Evolutionary conservation across 2,113 vertebrate species (phyloP).

Genomic region (Pluvialis apricaria): DNA sequence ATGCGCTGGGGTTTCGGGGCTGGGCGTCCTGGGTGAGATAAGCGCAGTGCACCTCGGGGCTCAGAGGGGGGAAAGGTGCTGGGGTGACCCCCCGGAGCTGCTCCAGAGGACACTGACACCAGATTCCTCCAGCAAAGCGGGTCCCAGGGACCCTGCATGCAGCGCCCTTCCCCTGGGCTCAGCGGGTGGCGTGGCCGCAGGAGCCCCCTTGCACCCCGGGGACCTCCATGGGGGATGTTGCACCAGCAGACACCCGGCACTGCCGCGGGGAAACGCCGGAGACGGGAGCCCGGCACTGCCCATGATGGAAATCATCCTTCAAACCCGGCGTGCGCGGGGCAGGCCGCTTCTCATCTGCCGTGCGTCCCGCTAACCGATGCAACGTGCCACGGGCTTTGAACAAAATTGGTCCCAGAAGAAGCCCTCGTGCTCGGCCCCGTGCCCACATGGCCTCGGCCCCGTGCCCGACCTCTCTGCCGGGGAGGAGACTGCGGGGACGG

Average conservation of each 20-base stretch:
- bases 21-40: neutral
- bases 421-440: neutral
- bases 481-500: neutral
- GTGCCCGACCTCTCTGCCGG: neutral
- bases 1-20: neutral
- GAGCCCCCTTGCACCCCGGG: neutral
- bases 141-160: neutral
- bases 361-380: neutral
- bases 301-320: neutral
- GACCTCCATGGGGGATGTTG: neutral
- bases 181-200: fast-evolving
- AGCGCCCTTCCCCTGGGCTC: neutral
- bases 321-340: neutral
- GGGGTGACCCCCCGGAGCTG: neutral
- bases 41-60: neutral
- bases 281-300: neutral
- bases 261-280: fast-evolving
- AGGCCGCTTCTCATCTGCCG: neutral
- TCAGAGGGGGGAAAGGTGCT: neutral
- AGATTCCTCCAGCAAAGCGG: neutral
- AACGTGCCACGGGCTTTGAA: neutral
- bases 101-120: neutral
- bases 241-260: neutral
- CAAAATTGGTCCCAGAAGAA: conserved; percentile 29
- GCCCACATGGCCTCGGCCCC: neutral